Base-by-base conservation (phyloP, 2,888 invertebrate genomes). In the Calameuta pallipes region DNA sequence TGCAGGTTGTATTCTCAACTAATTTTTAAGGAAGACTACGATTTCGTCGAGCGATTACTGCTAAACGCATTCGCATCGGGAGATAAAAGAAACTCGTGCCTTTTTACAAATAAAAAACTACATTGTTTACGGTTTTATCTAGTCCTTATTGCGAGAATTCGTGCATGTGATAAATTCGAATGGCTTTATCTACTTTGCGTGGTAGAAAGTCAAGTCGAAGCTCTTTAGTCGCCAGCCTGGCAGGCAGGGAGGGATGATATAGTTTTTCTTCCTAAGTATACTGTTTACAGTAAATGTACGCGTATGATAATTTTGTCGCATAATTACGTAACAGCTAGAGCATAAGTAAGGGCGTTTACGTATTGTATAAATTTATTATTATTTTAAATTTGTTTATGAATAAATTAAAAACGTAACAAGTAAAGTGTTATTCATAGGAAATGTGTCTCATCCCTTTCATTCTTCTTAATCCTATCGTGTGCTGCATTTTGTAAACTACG, bases 11-110 rank as follows among this genome's bases (percentile, higher is more conserved):
- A 71, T 33, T 71, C 71, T 71, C 31, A 71, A 71, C 15, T 71
- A 30, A 71, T 71, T 71, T 71, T 71, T 33, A 71, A 33, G 31
- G 12, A 30, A 71, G 13, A 9, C 71, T 15, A 15, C 11, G 71
- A 31, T 56, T 56, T 56, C 41, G 23, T 56, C 41, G 41, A 71
- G 30, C 71, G 31, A 71, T 33, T 31, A 71, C 13, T 33, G 33
- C 13, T 31, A 31, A 31, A 30, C 31, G 71, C 71, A 6, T 56
- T 56, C 71, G 31, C 71, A 71, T 71, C 31, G 31, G 71, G 15
- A 71, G 75, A 80, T 69, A 78, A 34, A 77, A 74, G 75, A 85
- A 82, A 85, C 80, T 86, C 80, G 87, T 87, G 86, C 86, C 86
- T 87, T 87, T 85, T 85, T 78, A 85, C 35, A 78, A 80, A 83